A percentile compares a stretch with the other conserved stretches of the same genome.
phyloP scores from a whole-genome alignment of 1,140 invertebrate genomes.

The Agrypnia vestita region DNA sequence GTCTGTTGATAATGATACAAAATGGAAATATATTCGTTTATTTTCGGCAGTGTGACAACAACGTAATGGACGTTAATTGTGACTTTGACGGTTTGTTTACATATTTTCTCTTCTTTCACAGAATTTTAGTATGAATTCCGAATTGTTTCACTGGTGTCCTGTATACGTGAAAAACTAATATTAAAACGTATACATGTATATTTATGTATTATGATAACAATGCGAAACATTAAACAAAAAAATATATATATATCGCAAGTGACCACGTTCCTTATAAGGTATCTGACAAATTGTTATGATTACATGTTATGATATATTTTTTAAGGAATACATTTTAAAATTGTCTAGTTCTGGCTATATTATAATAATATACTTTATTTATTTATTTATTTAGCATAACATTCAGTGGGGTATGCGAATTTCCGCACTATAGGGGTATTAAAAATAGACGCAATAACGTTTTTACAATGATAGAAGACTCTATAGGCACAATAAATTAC shows the following conservation, averaged over 20 bases:
- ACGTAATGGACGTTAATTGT: too few relatives aligned
- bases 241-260: neutral
- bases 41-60: too few relatives aligned
- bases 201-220: too few relatives aligned
- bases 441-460: conserved; percentile 47
- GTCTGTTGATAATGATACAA: too few relatives aligned
- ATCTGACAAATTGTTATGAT: conserved; percentile 11
- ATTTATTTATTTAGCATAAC: conserved; percentile 42
- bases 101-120: too few relatives aligned
- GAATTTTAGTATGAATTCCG: too few relatives aligned
- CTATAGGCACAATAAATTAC: conserved; percentile 58
- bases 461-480: conserved; percentile 54
- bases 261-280: conserved; percentile 33
- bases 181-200: too few relatives aligned
- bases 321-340: conserved; percentile 34
- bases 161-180: too few relatives aligned
- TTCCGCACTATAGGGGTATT: conserved; percentile 47
- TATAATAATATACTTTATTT: conserved; percentile 41
- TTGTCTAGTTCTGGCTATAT: conserved; percentile 39
- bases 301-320: conserved; percentile 38
- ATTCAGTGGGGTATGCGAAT: conserved; percentile 34
- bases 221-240: too few relatives aligned
- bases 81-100: too few relatives aligned
- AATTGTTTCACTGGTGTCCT: too few relatives aligned
- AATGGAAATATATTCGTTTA: too few relatives aligned